phyloP scores from a whole-genome alignment of 2,113 vertebrate genomes.

The Leptobrachium leishanense region DNA sequence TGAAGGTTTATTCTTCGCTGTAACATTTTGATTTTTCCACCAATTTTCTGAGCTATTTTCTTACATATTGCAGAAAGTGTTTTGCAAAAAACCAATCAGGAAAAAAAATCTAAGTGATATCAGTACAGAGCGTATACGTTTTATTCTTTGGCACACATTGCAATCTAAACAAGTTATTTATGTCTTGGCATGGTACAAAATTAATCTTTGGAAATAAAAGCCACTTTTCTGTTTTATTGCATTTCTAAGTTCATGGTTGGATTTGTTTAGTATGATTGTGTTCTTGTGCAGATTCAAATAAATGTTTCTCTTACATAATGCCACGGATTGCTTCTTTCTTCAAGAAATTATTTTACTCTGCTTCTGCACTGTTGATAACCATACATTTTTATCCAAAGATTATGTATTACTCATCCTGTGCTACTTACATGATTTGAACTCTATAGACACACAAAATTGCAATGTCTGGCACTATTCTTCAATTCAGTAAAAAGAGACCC shows the following conservation, averaged over 20 bases:
- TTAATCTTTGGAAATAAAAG: conserved; percentile 73
- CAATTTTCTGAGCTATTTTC: conserved; percentile 39
- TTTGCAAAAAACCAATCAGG: conserved; percentile 55
- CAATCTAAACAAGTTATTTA: conserved; percentile 62
- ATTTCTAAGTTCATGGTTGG: conserved; percentile 82
- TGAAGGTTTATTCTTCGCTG: conserved; percentile 3
- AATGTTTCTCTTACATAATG: conserved; percentile 88
- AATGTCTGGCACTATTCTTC: too few relatives aligned
- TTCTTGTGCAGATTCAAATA: conserved; percentile 98
- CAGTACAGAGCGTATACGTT: conserved; percentile 58
- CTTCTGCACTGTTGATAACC: too few relatives aligned
- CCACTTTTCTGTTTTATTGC: conserved; percentile 84
- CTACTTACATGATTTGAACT: too few relatives aligned
- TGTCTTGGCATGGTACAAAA: conserved; percentile 77
- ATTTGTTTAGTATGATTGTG: conserved; percentile 84
- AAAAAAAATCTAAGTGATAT: conserved; percentile 59
- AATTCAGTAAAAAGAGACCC: too few relatives aligned
- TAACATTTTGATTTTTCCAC: conserved; percentile 26
- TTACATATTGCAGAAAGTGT: conserved; percentile 56
- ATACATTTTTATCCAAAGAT: too few relatives aligned
- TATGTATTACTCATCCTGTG: too few relatives aligned
- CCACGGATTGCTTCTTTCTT: conserved; percentile 18
- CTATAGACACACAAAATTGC: too few relatives aligned
- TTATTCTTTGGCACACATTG: conserved; percentile 63
- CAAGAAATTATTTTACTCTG: too few relatives aligned